Base-by-base conservation (phyloP, 2,113 vertebrate genomes). In the Glaucomys volans region DNA sequence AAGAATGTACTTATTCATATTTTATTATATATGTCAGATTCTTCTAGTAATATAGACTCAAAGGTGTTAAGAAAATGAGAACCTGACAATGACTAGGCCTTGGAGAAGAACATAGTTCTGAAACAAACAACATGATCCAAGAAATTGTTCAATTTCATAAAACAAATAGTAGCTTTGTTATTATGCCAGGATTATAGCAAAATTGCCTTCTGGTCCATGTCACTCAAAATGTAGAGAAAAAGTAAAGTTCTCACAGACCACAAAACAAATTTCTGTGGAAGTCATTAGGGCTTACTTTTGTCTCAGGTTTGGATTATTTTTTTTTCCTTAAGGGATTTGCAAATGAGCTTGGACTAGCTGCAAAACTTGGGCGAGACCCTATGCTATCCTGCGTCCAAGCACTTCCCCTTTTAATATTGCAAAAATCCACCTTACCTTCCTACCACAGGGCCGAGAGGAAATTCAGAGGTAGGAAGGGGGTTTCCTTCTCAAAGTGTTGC, bases 141-240 rank as follows among this genome's bases (percentile, higher is more conserved):
- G 42, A 79, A 93, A 81, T 54, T 79, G 5, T 28, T 67, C 47
- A 44, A 5, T 71, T 95, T 90, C 37, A 84, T 37, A 75, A 62
- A 95, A 10, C 7, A 66, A 91, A 91, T 66, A 62, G 2, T 86
- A 89, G 26, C 7, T 87, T 74, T 91, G 24, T 35, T 95, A 26
- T 22, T 7, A 62, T 35, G 13, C 24, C n/a, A 57, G 40, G 52
- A 82, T 81, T 72, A 50, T 4, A 87, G 20, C 32, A 71, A 84
- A 94, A 85, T 5, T 83, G 24, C 13, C 30, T 37, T 81, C 26
- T 95, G 8, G 11, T 52, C 24, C 17, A 72, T 20, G 37, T 47
- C 35, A 94, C 26, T 89, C 54, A 94, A 91, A 91, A 82, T 59
- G 11, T 71, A 20, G 30, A 89, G 57, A 86, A 92, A 88, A 95